Base-by-base conservation (phyloP, 2,797 vertebrate genomes). In the Sebastes matsubarae region DNA sequence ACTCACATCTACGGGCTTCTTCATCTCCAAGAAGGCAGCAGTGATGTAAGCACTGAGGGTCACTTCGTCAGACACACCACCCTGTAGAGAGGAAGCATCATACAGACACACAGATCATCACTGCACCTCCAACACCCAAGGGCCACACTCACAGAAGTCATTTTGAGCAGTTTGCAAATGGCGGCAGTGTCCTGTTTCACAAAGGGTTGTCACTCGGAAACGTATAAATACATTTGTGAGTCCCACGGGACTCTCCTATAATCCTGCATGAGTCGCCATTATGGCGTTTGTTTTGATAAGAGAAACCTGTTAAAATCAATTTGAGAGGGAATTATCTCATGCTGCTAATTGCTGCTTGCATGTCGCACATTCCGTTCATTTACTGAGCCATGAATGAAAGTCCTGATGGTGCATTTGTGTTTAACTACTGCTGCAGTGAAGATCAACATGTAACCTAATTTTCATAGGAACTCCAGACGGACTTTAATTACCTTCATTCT, bases 401-500 rank as follows among this genome's bases (percentile, higher is more conserved):
- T 29, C 25, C 42, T 30, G 42, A 68, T 1, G 11, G 13, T 58
- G 24, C 7, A 27, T 29, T 60, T 60, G 4, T 8, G 18, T 60
- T 60, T 60, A 60, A 20, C 27, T 32, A 32, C 10, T n/a, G 30
- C 10, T 22, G 16, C 20, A 63, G 34, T 71, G 50, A 46, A 59
- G 30, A 59, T 68, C 1, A 32, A 46, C 14, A 42, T 18, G 12
- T 64, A 6, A 18, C 25, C 2, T n/a, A 3, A 34, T 18, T 25
- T 55, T 27, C 4, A 50, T 24, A 6, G 2, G 30, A 24, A 24
- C 50, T 34, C 10, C 9, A 16, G 2, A 3, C 2, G 0, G 9
- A 6, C 11, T 13, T 24, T 20, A 20, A 2, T 78, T 14, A 95
- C 96, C 96, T 97, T 97, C 92, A 98, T 94, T 42, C 93, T 92